phyloP scores from a whole-genome alignment of 2,888 invertebrate genomes.

The Yponomeuta cagnagella region DNA sequence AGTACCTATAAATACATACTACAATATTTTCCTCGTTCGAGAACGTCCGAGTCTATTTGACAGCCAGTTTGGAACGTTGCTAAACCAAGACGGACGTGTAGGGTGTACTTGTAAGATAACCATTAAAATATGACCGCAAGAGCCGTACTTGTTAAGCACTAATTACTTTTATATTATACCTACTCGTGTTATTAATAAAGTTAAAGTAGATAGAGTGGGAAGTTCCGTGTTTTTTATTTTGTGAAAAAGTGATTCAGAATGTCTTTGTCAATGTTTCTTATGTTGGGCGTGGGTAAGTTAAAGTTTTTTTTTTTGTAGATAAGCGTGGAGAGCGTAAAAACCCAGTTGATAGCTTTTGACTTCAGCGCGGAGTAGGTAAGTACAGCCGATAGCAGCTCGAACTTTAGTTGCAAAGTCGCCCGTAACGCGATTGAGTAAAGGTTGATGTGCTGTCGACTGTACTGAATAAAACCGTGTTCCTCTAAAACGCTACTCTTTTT shows the following conservation, averaged over 20 bases:
- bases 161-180: background rate
- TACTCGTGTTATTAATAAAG: background rate
- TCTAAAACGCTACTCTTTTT: too few relatives aligned
- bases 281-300: conserved; percentile 61
- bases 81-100: background rate
- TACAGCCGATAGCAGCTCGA: background rate
- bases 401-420: background rate
- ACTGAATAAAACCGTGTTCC: background rate
- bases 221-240: conserved; percentile 15
- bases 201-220: background rate
- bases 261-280: conserved; percentile 41
- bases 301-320: background rate
- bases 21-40: background rate
- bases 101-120: background rate
- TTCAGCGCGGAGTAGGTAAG: background rate
- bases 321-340: background rate
- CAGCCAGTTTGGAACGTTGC: background rate
- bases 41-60: background rate
- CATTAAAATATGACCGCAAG: background rate
- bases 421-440: background rate
- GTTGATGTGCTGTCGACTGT: background rate
- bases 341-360: background rate
- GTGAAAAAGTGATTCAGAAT: conserved; percentile 34
- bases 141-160: background rate
- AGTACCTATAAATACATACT: background rate